phyloP scores from a whole-genome alignment of 1,140 invertebrate genomes.

The Battus philenor region DNA sequence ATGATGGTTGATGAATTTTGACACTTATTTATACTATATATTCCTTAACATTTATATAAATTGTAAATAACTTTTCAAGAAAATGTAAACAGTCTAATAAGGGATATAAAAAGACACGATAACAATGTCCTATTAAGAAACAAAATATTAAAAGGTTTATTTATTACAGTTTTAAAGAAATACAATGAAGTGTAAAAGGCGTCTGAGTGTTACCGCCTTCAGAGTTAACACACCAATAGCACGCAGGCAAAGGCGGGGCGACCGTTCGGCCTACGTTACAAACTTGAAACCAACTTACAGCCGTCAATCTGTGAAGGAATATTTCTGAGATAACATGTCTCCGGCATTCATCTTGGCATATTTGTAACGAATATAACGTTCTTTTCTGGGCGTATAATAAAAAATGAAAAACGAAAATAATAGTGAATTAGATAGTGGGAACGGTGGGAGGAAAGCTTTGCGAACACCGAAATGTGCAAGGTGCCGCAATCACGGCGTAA shows the following conservation, averaged over 20 bases:
- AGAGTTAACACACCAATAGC: conserved; percentile 35
- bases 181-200: conserved; percentile 7
- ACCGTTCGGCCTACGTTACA: conserved; percentile 26
- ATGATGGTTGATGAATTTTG: too few species aligned
- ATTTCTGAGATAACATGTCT: conserved; percentile 46
- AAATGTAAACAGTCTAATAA: too few species aligned
- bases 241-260: conserved; percentile 34
- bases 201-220: conserved; percentile 27
- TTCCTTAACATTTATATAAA: too few species aligned
- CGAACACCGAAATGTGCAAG: conserved; percentile 92
- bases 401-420: conserved; percentile 44
- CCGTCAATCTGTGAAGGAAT: conserved; percentile 55
- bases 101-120: too few species aligned
- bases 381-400: neutral
- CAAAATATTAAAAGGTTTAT: too few species aligned
- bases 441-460: conserved; percentile 48
- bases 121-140: too few species aligned
- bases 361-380: neutral
- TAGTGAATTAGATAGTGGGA: conserved; percentile 23
- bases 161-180: neutral
- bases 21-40: too few species aligned
- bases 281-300: conserved; percentile 43
- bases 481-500: conserved; percentile 92
- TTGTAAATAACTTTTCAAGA: too few species aligned
- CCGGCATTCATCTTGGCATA: neutral